phyloP scores from a whole-genome alignment of 2,113 vertebrate species.

The Gavialis gangeticus region DNA sequence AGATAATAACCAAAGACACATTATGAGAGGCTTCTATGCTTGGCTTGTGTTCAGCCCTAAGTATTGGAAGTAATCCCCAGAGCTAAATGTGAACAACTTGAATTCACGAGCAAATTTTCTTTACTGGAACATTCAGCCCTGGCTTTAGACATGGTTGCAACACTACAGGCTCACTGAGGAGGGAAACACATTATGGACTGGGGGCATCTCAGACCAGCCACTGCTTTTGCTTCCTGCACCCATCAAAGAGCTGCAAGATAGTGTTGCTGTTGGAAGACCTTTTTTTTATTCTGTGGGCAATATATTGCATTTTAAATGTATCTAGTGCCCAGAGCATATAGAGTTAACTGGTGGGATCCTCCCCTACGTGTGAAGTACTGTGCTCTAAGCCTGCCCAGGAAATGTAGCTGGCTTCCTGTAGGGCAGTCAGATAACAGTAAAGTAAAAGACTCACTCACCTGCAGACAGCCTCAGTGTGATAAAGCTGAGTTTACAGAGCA shows the following conservation, averaged over 20 bases:
- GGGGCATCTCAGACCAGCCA: background rate
- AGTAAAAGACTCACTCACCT: background rate
- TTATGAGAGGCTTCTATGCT: background rate
- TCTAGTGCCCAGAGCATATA: background rate
- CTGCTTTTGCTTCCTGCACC: background rate
- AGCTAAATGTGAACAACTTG: background rate
- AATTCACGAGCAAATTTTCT: background rate
- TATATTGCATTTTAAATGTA: accelerated
- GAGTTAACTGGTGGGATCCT: background rate
- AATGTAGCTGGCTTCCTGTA: slow-evolving; percentile 49
- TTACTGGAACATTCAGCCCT: background rate
- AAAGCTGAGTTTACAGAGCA: background rate
- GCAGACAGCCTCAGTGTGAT: background rate
- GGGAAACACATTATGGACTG: background rate
- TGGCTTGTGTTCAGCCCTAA: background rate
- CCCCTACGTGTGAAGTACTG: accelerated
- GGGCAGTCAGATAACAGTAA: background rate
- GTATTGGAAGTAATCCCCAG: background rate
- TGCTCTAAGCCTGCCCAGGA: slow-evolving; percentile 29
- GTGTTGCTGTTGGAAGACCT: background rate
- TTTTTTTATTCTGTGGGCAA: background rate
- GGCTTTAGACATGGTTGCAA: accelerated
- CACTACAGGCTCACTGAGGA: background rate
- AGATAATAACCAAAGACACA: background rate
- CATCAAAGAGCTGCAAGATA: background rate